A percentile compares a stretch with the other conserved stretches of the same genome.
These are phyloP conservation scores for Naso thynnoides DNA, from an alignment of 2,797 vertebrate species.

Conservation along the genomic window DNA sequence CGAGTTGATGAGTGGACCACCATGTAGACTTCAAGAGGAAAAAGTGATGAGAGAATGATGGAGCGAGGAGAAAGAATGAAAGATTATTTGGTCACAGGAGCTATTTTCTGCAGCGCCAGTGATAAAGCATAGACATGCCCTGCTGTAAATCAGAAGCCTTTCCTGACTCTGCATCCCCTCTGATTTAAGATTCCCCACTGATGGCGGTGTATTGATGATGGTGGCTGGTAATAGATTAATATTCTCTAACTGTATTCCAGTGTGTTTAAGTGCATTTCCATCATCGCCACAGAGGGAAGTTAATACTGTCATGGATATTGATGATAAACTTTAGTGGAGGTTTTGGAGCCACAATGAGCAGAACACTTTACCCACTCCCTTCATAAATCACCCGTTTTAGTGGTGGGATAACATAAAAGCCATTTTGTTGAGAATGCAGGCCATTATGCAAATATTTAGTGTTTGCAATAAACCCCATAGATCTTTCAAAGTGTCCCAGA, in stretches of 20 bases:
- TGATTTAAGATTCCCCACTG: constrained; percentile 65
- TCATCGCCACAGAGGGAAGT: constrained; percentile 72
- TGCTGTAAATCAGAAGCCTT: constrained; percentile 73
- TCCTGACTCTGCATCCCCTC: constrained; percentile 57
- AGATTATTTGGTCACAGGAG: constrained; percentile 57
- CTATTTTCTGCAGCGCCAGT: constrained; percentile 61
- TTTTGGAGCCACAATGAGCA: constrained; percentile 67
- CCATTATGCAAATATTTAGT: constrained; percentile 84
- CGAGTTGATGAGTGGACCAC: constrained; percentile 53
- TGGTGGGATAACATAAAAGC: constrained; percentile 72
- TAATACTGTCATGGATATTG: constrained; percentile 77
- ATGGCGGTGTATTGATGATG: constrained; percentile 72
- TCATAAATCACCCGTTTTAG: constrained; percentile 80
- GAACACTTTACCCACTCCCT: constrained; percentile 63
- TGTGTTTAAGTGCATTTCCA: constrained; percentile 79
- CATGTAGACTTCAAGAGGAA: constrained; percentile 16
- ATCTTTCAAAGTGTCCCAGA: constrained; percentile 79
- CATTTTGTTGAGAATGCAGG: constrained; percentile 78
- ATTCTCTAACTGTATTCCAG: constrained; percentile 69
- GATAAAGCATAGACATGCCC: constrained; percentile 64
- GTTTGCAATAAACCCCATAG: constrained; percentile 79
- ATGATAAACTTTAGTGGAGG: constrained; percentile 75
- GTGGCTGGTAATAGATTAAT: constrained; percentile 70
- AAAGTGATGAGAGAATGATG: constrained; percentile 53
- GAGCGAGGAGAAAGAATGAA: constrained; percentile 51